Conservation (phyloP, 2,888 invertebrate species). For the Agrotis segetum region DNA sequence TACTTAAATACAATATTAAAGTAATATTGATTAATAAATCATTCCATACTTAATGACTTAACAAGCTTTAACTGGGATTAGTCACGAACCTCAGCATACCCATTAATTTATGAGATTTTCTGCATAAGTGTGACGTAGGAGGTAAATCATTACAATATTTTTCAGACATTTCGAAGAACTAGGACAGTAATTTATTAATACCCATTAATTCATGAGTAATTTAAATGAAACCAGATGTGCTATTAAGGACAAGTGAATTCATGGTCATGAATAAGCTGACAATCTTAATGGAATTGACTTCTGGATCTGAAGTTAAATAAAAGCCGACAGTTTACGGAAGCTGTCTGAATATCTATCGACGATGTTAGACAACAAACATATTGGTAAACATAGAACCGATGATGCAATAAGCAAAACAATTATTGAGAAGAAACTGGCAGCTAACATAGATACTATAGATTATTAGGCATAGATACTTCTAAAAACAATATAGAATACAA, state of each 20-base stretch:
- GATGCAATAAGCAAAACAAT: slow-evolving; percentile 41
- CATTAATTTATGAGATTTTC: slow-evolving; percentile 41
- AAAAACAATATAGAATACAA: slow-evolving; percentile 56
- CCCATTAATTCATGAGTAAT: slow-evolving; percentile 48
- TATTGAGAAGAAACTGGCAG: slow-evolving; percentile 3
- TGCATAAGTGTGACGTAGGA: slow-evolving; percentile 48
- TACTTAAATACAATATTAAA: slow-evolving; percentile 61
- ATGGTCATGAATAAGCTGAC: slow-evolving; percentile 6
- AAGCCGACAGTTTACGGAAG: slow-evolving; percentile 20
- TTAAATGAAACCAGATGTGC: slow-evolving; percentile 43
- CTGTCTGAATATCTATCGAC: slow-evolving; percentile 2
- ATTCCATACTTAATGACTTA: slow-evolving; percentile 70
- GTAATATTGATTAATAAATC: slow-evolving; percentile 71
- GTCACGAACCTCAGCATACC: slow-evolving; percentile 68
- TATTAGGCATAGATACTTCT: slow-evolving; percentile 30
- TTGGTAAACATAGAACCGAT: slow-evolving; percentile 25
- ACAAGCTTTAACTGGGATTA: slow-evolving; percentile 66
- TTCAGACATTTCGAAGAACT: slow-evolving; percentile 46
- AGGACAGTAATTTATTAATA: slow-evolving; percentile 38
- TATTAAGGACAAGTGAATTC: slow-evolving; percentile 20
- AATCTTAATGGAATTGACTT: slow-evolving; percentile 26
- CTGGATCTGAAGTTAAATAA: slow-evolving; percentile 12
- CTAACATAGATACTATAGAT: slow-evolving; percentile 19
- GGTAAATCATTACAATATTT: slow-evolving; percentile 48
- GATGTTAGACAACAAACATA: neutral